phyloP scores from a whole-genome alignment of 2,113 vertebrate species.

The Phalacrocorax pelagicus region DNA sequence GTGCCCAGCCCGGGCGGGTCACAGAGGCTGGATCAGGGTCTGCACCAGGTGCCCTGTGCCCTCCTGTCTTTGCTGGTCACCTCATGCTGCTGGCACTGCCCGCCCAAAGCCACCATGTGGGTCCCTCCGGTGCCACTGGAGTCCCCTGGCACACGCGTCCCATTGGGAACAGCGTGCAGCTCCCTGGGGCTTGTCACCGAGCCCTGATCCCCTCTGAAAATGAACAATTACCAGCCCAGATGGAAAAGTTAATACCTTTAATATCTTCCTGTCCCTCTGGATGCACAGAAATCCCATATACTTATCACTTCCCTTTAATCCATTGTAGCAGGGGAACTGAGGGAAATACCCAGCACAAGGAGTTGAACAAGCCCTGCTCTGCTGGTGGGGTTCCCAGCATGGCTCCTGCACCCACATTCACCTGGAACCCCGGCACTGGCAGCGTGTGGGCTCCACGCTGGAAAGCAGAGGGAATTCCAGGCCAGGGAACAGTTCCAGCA shows the following conservation, averaged over 20 bases:
- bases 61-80: accelerated
- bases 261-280: conserved; percentile 32
- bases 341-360: neutral
- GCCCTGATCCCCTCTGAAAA: neutral
- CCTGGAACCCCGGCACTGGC: accelerated
- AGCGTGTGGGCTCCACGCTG: accelerated
- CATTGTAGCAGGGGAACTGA: neutral
- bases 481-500: accelerated
- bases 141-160: neutral
- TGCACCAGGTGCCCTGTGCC: neutral
- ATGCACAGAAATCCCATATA: conserved; percentile 19
- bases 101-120: accelerated
- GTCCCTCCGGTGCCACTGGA: neutral
- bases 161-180: accelerated
- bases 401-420: accelerated
- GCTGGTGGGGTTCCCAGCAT: neutral
- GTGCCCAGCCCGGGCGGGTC: neutral
- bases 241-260: conserved; percentile 53
- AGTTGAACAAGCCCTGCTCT: neutral
- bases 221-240: neutral
- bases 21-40: neutral
- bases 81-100: accelerated
- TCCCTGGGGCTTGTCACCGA: neutral
- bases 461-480: neutral
- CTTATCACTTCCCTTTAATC: conserved; percentile 53